These are phyloP conservation scores for Amphiduros pacificus DNA, from an alignment of 2,888 invertebrate genomes.

Conservation along the genomic window DNA sequence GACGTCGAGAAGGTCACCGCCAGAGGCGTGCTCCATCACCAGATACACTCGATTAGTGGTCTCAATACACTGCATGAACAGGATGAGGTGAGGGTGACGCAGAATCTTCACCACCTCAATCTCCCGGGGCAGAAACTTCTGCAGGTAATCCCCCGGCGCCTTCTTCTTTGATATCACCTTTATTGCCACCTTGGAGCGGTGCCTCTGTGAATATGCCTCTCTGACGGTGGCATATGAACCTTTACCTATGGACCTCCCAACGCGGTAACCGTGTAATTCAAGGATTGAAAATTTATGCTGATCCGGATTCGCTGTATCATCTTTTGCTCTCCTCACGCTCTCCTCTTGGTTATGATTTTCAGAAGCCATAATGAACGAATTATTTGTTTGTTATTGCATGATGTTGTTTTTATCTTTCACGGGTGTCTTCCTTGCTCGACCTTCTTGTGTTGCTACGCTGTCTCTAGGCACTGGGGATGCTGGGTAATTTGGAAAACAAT, in stretches of 20 bases:
- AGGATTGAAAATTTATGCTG: too few relatives aligned
- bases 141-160: slow-evolving; percentile 47
- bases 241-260: slow-evolving; percentile 45
- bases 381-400: too few relatives aligned
- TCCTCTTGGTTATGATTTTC: too few relatives aligned
- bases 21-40: slow-evolving; percentile 49
- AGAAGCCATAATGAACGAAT: too few relatives aligned
- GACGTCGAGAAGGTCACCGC: slow-evolving; percentile 47
- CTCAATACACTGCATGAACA: slow-evolving; percentile 39
- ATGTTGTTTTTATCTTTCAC: too few relatives aligned
- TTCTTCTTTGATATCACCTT: slow-evolving; percentile 53
- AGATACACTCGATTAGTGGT: slow-evolving; percentile 53
- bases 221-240: slow-evolving; percentile 55
- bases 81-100: neutral
- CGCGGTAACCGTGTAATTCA: slow-evolving; percentile 40
- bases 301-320: too few relatives aligned
- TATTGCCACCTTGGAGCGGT: slow-evolving; percentile 49
- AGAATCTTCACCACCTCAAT: slow-evolving; percentile 35
- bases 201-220: slow-evolving; percentile 44
- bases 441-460: too few relatives aligned
- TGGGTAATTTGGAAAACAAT: too few relatives aligned
- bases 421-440: too few relatives aligned
- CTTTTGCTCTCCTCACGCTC: too few relatives aligned
- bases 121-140: slow-evolving; percentile 55
- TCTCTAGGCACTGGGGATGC: too few relatives aligned